Conservation (phyloP, 2,113 vertebrate species). For the Camelus dromedarius region DNA sequence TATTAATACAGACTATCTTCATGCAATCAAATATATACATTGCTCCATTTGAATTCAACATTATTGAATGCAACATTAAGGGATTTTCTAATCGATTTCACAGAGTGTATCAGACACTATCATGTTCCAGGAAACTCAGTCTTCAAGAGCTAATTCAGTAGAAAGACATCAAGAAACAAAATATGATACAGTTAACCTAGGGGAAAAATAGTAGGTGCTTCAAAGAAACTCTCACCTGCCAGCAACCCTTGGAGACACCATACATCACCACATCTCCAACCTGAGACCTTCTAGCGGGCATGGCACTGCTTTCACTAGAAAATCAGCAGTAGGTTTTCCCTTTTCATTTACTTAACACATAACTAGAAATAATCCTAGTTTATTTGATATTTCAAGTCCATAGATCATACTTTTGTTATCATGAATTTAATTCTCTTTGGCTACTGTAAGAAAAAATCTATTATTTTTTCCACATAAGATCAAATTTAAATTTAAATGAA, state of each 20-base stretch:
- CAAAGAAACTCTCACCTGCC: background rate
- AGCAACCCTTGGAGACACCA: background rate
- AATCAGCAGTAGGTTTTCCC: background rate
- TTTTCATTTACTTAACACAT: background rate
- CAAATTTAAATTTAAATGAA: slow-evolving; percentile 36
- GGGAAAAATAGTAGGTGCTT: background rate
- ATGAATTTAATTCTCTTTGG: background rate
- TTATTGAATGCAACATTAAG: slow-evolving; percentile 53
- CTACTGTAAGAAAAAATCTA: background rate
- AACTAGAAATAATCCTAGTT: background rate
- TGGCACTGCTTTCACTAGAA: background rate
- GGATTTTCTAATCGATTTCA: slow-evolving; percentile 54
- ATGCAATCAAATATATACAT: slow-evolving; percentile 42
- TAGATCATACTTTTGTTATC: background rate
- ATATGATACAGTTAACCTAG: background rate
- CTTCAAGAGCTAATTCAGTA: background rate
- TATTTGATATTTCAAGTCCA: background rate
- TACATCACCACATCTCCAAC: background rate
- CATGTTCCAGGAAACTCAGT: background rate
- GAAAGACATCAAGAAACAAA: background rate
- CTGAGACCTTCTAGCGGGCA: background rate
- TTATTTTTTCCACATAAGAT: slow-evolving; percentile 20
- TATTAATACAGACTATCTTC: slow-evolving; percentile 50
- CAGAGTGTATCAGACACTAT: background rate
- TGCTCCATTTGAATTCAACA: slow-evolving; percentile 58